Evolutionary conservation across 2,888 invertebrate genomes (phyloP).

Genomic region (Acanthoscelides obtectus): DNA sequence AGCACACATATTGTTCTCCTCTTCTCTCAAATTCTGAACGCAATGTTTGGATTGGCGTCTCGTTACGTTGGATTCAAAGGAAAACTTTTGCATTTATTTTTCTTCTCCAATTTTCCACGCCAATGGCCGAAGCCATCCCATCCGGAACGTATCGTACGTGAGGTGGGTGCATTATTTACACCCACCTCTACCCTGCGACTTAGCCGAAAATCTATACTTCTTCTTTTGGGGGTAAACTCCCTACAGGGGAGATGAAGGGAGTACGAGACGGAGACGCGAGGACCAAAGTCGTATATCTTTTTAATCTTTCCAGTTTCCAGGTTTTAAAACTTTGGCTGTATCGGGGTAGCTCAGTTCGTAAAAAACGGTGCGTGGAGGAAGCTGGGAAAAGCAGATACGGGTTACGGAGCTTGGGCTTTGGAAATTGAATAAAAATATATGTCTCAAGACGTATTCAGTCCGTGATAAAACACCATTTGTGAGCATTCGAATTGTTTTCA

Average conservation of each 20-base stretch:
- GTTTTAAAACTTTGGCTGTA: not conserved
- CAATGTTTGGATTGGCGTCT: not conserved
- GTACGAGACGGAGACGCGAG: conserved; percentile 20
- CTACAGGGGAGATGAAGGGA: conserved; percentile 21
- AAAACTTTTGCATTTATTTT: conserved; percentile 1
- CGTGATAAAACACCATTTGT: too few relatives aligned
- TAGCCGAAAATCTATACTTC: conserved; percentile 41
- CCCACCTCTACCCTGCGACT: conserved; percentile 37
- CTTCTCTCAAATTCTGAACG: not conserved
- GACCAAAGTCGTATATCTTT: conserved; percentile 25
- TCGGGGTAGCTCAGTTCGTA: not conserved
- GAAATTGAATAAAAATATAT: too few relatives aligned
- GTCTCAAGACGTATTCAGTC: too few relatives aligned
- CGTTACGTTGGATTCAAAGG: not conserved
- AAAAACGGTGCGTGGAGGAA: not conserved
- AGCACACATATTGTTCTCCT: too few relatives aligned
- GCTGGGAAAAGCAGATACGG: not conserved
- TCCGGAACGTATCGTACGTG: conserved; percentile 35
- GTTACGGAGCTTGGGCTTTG: too few relatives aligned
- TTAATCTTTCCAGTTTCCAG: conserved; percentile 15
- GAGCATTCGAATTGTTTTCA: too few relatives aligned
- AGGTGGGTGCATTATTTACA: conserved; percentile 45
- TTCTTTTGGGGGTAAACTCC: conserved; percentile 8
- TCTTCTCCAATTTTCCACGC: not conserved
- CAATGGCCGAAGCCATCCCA: conserved; percentile 13